A percentile compares a stretch with the other conserved stretches of the same genome.
Evolutionary conservation across 2,888 invertebrate species (phyloP).

Genomic region (Tachina grossa): DNA sequence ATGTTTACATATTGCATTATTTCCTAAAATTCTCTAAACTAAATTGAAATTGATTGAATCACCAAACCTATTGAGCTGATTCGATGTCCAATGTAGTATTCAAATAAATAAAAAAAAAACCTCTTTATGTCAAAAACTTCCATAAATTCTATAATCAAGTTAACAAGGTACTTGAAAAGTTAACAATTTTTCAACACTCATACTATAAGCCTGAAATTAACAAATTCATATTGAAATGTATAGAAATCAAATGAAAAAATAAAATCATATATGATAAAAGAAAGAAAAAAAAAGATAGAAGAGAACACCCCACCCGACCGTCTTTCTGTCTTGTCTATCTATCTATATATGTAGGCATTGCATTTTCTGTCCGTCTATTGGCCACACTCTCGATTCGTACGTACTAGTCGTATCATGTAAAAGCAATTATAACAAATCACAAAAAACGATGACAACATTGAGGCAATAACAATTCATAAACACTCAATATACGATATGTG

Average conservation of each 20-base stretch:
- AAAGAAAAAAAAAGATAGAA: background rate
- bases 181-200: constrained; percentile 20
- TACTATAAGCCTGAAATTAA: background rate
- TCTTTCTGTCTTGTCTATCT: background rate
- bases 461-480: constrained; percentile 72
- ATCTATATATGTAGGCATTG: background rate
- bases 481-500: constrained; percentile 71
- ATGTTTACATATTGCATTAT: background rate
- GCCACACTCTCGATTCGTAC: constrained; percentile 7
- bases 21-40: constrained; percentile 11
- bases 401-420: constrained; percentile 59
- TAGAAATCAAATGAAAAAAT: constrained; percentile 15
- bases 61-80: constrained; percentile 46
- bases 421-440: constrained; percentile 73
- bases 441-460: constrained; percentile 71
- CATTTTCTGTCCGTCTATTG: constrained; percentile 17
- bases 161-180: constrained; percentile 66
- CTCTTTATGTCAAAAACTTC: constrained; percentile 49
- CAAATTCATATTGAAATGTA: constrained; percentile 8
- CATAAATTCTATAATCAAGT: constrained; percentile 66
- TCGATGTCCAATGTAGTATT: constrained; percentile 18
- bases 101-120: constrained; percentile 36
- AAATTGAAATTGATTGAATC: constrained; percentile 54
- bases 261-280: constrained; percentile 26
- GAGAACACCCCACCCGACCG: background rate